A percentile compares a stretch with the other conserved stretches of the same genome.
Evolutionary conservation across 2,797 vertebrate species (phyloP).

Genomic region (Dendrocincla tyrannina): DNA sequence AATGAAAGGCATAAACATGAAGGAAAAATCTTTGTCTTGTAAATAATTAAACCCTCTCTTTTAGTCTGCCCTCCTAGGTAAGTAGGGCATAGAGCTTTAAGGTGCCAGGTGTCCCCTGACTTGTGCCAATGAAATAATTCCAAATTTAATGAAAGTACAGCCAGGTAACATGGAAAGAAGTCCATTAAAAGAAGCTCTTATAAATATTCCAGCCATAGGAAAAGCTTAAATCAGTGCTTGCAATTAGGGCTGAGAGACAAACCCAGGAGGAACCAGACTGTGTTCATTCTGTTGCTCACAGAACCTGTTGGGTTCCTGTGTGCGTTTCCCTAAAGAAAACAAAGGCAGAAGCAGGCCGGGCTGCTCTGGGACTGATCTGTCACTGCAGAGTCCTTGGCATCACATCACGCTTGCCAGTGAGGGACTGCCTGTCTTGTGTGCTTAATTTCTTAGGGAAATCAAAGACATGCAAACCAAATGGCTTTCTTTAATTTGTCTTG

Average conservation of each 20-base stretch:
- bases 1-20: background rate
- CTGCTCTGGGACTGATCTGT: background rate
- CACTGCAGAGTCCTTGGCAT: background rate
- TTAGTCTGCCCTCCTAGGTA: background rate
- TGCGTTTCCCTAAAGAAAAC: background rate
- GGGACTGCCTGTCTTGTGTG: background rate
- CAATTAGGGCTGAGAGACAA: background rate
- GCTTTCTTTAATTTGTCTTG: background rate
- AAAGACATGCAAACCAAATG: background rate
- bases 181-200: background rate
- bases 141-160: background rate
- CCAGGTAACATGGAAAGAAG: background rate
- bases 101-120: background rate
- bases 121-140: background rate
- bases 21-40: background rate
- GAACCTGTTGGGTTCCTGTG: background rate
- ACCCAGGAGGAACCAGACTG: background rate
- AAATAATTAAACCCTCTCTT: background rate
- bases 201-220: background rate
- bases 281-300: background rate
- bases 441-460: background rate
- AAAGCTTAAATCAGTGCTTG: background rate
- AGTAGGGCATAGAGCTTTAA: background rate
- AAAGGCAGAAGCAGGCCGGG: background rate
- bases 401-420: accelerated